A percentile compares a stretch with the other conserved stretches of the same genome.
These are phyloP conservation scores for Erebia epiphron DNA, from an alignment of 2,888 invertebrate genomes.

Conservation along the genomic window DNA sequence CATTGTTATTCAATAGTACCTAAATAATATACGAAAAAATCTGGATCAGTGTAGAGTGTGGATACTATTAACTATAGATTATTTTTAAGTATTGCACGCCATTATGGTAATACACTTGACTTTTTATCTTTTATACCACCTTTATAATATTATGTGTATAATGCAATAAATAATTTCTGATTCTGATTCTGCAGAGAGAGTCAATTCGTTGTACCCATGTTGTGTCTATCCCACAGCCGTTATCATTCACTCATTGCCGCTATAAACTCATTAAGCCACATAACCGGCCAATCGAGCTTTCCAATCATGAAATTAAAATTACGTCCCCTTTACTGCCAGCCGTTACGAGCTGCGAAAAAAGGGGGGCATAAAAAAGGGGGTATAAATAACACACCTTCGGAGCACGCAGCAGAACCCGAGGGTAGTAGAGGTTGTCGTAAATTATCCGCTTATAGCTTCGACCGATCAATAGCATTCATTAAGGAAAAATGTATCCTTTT, in stretches of 20 bases:
- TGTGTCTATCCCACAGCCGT: constrained; percentile 58
- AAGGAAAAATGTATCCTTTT: constrained; percentile 73
- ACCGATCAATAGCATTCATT: constrained; percentile 80
- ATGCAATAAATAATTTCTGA: too few relatives aligned
- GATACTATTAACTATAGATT: too few relatives aligned
- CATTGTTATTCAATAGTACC: too few relatives aligned
- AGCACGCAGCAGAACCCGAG: constrained; percentile 71
- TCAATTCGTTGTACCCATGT: constrained; percentile 30
- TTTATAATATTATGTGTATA: too few relatives aligned
- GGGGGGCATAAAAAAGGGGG: constrained; percentile 80
- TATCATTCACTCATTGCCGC: constrained; percentile 67
- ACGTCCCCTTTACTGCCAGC: constrained; percentile 78
- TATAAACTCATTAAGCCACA: constrained; percentile 81
- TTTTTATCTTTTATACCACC: too few relatives aligned
- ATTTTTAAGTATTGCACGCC: too few relatives aligned
- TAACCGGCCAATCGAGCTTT: constrained; percentile 81
- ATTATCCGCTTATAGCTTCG: constrained; percentile 73
- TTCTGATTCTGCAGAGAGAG: too few relatives aligned
- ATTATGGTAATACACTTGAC: too few relatives aligned
- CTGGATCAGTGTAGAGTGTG: constrained; percentile 27
- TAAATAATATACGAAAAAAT: constrained; percentile 15
- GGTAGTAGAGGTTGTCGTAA: constrained; percentile 67
- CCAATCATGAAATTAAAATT: constrained; percentile 83
- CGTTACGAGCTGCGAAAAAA: constrained; percentile 84
- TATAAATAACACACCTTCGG: constrained; percentile 82